Evolutionary conservation across 1,140 invertebrate species (phyloP).

Genomic region (Drosophila truncata): DNA sequence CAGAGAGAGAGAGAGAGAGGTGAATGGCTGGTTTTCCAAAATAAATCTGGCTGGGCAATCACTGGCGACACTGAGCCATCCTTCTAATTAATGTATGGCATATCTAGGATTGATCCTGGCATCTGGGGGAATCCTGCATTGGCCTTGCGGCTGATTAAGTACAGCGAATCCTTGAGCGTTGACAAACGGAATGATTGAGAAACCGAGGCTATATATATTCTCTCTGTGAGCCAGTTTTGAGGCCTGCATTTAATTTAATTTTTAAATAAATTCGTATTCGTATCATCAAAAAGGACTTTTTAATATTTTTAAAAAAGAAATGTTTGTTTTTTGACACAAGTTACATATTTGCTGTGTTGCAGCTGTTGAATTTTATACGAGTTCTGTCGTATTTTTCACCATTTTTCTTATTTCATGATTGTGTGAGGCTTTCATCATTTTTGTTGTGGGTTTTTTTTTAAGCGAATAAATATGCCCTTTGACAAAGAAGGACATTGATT

Average conservation of each 20-base stretch:
- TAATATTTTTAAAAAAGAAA: neutral
- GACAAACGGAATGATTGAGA: slow-evolving; percentile 20
- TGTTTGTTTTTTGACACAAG: neutral
- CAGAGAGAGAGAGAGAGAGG: too few relatives aligned
- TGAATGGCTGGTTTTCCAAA: neutral
- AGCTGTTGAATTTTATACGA: slow-evolving; percentile 1
- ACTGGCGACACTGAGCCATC: neutral
- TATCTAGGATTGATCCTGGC: neutral
- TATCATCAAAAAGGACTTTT: neutral
- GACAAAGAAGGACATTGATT: slow-evolving; percentile 5
- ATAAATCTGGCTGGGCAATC: slow-evolving; percentile 1
- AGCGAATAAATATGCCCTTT: neutral
- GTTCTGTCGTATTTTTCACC: neutral
- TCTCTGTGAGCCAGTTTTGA: neutral
- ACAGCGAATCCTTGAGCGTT: neutral
- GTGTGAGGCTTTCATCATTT: neutral
- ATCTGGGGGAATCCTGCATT: neutral
- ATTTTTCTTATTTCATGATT: slow-evolving; percentile 5
- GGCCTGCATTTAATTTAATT: neutral
- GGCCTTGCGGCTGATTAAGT: slow-evolving; percentile 40
- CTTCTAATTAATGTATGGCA: slow-evolving; percentile 15
- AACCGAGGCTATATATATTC: neutral
- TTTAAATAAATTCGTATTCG: neutral
- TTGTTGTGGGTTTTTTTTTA: neutral
- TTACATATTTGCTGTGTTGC: neutral